These are phyloP conservation scores for Solenopsis invicta DNA, from an alignment of 1,140 invertebrate genomes.

Conservation along the genomic window DNA sequence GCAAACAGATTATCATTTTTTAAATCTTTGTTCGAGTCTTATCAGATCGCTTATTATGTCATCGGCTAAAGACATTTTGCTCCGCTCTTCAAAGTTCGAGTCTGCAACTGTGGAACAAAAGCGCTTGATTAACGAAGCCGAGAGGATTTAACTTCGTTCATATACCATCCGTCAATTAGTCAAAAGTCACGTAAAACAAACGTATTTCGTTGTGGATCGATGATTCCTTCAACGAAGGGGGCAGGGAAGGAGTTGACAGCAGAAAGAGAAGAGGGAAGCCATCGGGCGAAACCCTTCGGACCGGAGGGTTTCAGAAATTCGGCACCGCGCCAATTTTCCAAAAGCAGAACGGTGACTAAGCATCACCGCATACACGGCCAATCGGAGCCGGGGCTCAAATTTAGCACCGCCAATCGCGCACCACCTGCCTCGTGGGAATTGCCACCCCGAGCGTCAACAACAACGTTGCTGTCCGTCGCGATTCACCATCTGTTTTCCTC, in stretches of 20 bases:
- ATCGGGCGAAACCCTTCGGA: conserved; percentile 66
- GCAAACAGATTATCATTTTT: not conserved
- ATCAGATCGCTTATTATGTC: not conserved
- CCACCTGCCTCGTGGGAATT: conserved; percentile 70
- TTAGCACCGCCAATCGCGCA: conserved; percentile 75
- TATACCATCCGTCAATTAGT: conserved; percentile 17
- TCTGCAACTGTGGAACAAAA: not conserved
- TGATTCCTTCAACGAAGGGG: conserved; percentile 24
- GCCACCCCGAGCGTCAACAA: conserved; percentile 74
- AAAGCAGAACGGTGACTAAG: conserved; percentile 80
- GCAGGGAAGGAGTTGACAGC: conserved; percentile 52
- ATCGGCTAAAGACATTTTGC: not conserved
- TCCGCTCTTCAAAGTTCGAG: not conserved
- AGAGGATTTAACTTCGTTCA: not conserved
- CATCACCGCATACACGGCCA: conserved; percentile 61
- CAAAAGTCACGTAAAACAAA: not conserved
- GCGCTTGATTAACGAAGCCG: not conserved
- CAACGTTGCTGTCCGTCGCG: conserved; percentile 46
- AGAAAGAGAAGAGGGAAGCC: conserved; percentile 53
- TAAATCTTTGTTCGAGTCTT: not conserved
- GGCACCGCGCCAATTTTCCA: conserved; percentile 79
- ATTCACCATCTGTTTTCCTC: conserved; percentile 30
- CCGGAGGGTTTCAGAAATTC: conserved; percentile 77
- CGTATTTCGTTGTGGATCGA: not conserved
- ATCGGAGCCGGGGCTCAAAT: conserved; percentile 67